Conservation (phyloP, 35 echinoderm and acorn worm species). For the Apostichopus parvimensis region DNA sequence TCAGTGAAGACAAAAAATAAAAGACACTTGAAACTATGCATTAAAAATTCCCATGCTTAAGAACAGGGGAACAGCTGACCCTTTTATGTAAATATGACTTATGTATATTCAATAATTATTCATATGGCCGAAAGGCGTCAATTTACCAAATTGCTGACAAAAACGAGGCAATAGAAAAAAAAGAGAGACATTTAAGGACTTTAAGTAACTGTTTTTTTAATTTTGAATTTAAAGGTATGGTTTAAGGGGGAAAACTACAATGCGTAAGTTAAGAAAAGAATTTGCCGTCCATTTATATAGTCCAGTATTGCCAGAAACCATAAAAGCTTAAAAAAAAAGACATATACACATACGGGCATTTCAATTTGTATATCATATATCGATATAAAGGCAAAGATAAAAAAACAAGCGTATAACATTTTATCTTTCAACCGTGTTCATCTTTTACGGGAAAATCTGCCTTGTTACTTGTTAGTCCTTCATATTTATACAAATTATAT, state of each 20-base stretch:
- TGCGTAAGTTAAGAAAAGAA: too few species aligned
- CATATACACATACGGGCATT: too few species aligned
- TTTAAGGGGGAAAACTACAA: not conserved
- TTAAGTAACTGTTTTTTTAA: not conserved
- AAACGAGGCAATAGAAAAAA: not conserved
- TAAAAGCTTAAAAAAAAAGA: too few species aligned
- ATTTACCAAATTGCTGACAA: not conserved
- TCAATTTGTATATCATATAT: too few species aligned
- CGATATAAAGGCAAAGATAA: too few species aligned
- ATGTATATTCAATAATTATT: conserved; percentile 24
- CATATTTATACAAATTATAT: too few species aligned
- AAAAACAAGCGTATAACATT: too few species aligned
- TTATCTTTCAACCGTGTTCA: too few species aligned
- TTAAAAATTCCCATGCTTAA: conserved; percentile 11
- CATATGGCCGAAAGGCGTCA: conserved; percentile 19
- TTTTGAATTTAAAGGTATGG: not conserved
- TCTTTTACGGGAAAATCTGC: too few species aligned
- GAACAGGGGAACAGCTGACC: not conserved
- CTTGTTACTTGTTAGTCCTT: too few species aligned
- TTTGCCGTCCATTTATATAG: too few species aligned
- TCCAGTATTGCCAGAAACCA: too few species aligned
- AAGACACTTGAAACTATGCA: conserved; percentile 10
- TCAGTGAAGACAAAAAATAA: not conserved
- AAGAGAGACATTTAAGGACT: not conserved
- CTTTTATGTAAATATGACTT: not conserved